phyloP scores from a whole-genome alignment of 1,140 invertebrate species.

The Limonius californicus region DNA sequence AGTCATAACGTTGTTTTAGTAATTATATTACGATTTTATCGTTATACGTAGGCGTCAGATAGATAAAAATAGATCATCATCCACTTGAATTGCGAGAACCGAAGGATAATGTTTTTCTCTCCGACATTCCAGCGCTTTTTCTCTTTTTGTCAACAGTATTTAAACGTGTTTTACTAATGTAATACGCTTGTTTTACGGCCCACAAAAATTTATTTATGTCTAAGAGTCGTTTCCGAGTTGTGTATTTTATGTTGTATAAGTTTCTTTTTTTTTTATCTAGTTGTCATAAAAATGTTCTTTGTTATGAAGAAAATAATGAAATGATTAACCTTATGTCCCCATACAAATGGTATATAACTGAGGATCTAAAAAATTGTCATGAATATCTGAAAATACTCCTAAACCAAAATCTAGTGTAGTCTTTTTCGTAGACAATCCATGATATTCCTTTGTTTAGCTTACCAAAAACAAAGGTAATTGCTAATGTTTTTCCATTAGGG shows the following conservation, averaged over 20 bases:
- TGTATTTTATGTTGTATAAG: background rate
- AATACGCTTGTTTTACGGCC: background rate
- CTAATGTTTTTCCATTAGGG: too few species aligned
- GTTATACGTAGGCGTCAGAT: background rate
- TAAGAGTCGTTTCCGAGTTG: background rate
- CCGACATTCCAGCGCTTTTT: background rate
- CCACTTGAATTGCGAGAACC: constrained; percentile 1
- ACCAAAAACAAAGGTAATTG: too few species aligned
- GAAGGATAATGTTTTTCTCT: background rate
- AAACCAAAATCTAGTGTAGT: too few species aligned
- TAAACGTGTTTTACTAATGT: background rate
- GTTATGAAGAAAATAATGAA: too few species aligned
- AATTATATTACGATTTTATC: constrained; percentile 1
- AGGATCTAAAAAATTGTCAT: too few species aligned
- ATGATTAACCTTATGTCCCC: too few species aligned
- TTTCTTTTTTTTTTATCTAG: too few species aligned
- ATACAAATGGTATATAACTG: too few species aligned
- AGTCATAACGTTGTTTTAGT: background rate
- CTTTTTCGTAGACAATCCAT: too few species aligned
- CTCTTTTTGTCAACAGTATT: background rate
- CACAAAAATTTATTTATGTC: background rate
- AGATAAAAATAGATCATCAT: constrained; percentile 1
- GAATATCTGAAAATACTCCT: too few species aligned
- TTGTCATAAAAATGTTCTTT: too few species aligned
- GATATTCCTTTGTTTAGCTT: too few species aligned